phyloP scores from a whole-genome alignment of 2,797 vertebrate genomes.

The Smutsia gigantea region DNA sequence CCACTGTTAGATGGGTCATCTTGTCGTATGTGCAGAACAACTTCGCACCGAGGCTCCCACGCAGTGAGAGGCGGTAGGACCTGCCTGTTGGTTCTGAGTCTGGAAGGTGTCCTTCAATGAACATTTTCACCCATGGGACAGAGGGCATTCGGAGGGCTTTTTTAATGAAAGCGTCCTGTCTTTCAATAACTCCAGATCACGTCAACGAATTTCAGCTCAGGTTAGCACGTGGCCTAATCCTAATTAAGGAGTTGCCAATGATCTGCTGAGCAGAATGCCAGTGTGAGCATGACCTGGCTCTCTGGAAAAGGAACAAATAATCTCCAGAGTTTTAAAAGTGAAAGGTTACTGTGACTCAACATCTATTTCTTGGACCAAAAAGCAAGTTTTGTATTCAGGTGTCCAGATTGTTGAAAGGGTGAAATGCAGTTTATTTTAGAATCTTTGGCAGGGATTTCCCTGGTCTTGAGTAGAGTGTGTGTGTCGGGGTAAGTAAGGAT shows the following conservation, averaged over 20 bases:
- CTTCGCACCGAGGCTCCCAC: background rate
- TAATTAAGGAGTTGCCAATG: background rate
- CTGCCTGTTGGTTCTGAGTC: background rate
- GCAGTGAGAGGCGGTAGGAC: background rate
- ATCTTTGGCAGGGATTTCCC: background rate
- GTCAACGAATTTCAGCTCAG: background rate
- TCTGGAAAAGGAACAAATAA: background rate
- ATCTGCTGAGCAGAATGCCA: background rate
- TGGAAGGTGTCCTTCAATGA: background rate
- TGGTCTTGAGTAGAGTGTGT: background rate
- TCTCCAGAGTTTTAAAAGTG: background rate
- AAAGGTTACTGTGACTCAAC: background rate
- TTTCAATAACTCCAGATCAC: background rate
- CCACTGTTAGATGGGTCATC: background rate
- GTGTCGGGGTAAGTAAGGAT: background rate
- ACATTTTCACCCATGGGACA: background rate
- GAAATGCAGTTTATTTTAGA: background rate
- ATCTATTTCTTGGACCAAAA: background rate
- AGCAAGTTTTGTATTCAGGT: background rate
- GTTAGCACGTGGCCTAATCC: background rate
- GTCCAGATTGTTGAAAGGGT: conserved; percentile 1
- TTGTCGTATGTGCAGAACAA: fast-evolving
- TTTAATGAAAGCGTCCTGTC: background rate
- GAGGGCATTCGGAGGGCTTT: background rate
- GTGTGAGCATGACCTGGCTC: background rate